Conservation (phyloP, 2,797 vertebrate genomes). For the Pangasius djambal region DNA sequence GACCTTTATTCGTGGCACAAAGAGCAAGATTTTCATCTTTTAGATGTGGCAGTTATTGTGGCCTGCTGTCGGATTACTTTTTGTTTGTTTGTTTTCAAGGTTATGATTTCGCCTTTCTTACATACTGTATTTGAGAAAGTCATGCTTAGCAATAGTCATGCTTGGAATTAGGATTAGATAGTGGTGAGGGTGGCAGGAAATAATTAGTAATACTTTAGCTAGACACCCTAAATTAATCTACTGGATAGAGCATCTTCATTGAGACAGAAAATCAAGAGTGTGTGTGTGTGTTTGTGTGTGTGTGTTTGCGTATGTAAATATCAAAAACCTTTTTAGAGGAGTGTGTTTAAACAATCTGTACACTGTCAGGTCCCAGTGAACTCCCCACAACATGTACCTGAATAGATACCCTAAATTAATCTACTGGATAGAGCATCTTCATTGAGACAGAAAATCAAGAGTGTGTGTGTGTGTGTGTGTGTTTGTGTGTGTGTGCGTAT, state of each 20-base stretch:
- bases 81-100: not conserved
- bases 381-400: constrained; percentile 27
- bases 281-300: not conserved
- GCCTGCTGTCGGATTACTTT: not conserved
- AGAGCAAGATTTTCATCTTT: constrained; percentile 55
- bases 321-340: not conserved
- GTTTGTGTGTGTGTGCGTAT: not conserved
- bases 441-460: not conserved
- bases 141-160: not conserved
- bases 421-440: not conserved
- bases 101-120: not conserved
- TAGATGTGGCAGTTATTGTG: not conserved
- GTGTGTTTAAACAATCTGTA: constrained; percentile 14
- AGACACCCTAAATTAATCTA: not conserved
- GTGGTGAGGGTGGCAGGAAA: not conserved
- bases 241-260: not conserved
- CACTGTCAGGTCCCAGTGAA: constrained; percentile 13
- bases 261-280: not conserved
- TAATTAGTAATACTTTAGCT: not conserved
- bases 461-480: not conserved
- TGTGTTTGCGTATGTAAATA: not conserved
- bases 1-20: constrained; percentile 52
- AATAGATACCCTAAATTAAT: constrained; percentile 1
- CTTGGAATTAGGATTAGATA: not conserved
- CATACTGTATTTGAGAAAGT: not conserved